These are phyloP conservation scores for Crotophaga sulcirostris DNA, from an alignment of 2,113 vertebrate species.

Conservation along the genomic window DNA sequence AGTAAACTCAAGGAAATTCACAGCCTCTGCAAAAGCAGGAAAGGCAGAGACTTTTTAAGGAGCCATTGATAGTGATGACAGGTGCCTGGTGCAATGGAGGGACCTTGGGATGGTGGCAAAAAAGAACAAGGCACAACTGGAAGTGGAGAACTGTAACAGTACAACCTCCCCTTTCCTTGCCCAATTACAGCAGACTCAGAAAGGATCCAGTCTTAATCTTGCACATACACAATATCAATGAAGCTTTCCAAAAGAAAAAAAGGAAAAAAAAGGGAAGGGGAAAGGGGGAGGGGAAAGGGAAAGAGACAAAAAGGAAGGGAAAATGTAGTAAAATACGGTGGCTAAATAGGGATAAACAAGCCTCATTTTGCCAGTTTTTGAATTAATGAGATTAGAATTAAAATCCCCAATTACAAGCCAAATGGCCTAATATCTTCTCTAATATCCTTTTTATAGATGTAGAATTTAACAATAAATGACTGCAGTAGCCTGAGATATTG, in stretches of 20 bases:
- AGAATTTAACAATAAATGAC: not conserved
- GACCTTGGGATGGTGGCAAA: not conserved
- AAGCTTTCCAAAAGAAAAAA: not conserved
- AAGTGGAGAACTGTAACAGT: not conserved
- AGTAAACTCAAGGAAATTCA: not conserved
- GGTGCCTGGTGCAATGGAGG: not conserved
- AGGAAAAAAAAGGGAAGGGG: not conserved
- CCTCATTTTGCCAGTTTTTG: not conserved
- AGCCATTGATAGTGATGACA: rapidly evolving
- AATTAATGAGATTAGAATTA: not conserved
- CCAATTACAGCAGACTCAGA: not conserved
- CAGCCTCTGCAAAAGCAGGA: not conserved
- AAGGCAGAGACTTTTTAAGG: not conserved
- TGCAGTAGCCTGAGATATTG: not conserved
- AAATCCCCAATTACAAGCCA: not conserved
- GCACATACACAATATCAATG: not conserved
- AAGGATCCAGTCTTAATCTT: not conserved
- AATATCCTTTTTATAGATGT: not conserved
- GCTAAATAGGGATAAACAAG: not conserved
- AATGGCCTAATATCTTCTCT: not conserved
- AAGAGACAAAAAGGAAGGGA: not conserved
- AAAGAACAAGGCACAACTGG: not conserved
- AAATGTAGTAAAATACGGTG: not conserved
- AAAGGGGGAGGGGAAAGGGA: no score
- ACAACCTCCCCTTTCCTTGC: not conserved